Base-by-base conservation (phyloP, 2,888 invertebrate genomes). In the Heliconius cydno region DNA sequence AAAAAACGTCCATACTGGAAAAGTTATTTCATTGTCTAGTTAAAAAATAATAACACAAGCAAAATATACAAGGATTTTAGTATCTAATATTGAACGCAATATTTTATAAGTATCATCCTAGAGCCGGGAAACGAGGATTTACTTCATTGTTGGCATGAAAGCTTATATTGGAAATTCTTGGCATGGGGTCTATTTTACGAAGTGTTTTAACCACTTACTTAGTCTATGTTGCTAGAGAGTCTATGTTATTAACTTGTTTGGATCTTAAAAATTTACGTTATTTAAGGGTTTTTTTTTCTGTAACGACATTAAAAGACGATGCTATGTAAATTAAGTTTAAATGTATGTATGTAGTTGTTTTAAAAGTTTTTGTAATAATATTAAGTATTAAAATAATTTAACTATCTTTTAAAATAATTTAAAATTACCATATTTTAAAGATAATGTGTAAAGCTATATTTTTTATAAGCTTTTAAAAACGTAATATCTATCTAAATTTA, bases 151-250 rank as follows among this genome's bases (percentile, higher is more conserved):
- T 41, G 70, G 70, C 25, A 70, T 70, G 25, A 13, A 70, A 70
- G 70, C 68, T 70, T 70, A 70, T 70, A 46, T 70, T 70, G 70
- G 25, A 70, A 46, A 41, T 68, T 70, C 41, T 70, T 70, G 15
- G 41, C n/a, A 70, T 41, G 41, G 25, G 7, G 25, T 13, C 41
- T 41, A 25, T 70, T 70, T 13, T 70, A 15, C 25, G 3, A 41
- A 41, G 68, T 70, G 15, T 70, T 46, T 5, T n/a, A 73, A 57
- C 28, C 30, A 22, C 46, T 52, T 28, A 28, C 6, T 28, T 13
- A 28, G 6, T 28, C 13, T 15, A 25, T 65, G 63, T 63, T 63
- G 25, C 1, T 1, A 34, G 34, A 34, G 34, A 34, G 34, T 1
- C 1, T 34, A 7, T 9, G 12, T 12, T 41, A 41, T 12, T 7